phyloP scores from a whole-genome alignment of 2,113 vertebrate species.

The Phalacrocorax aristotelis region DNA sequence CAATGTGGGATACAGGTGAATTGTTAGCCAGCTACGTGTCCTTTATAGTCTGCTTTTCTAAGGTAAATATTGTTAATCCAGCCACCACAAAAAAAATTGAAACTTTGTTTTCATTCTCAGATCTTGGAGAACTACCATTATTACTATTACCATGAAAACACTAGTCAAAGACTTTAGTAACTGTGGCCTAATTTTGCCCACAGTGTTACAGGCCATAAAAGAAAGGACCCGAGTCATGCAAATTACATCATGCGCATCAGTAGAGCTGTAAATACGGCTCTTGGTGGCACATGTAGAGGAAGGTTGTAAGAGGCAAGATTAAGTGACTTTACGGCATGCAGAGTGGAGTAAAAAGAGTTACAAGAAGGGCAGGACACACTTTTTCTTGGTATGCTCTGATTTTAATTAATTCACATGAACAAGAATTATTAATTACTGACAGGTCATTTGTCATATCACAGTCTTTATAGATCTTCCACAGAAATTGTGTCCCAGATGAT shows the following conservation, averaged over 20 bases:
- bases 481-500: not conserved
- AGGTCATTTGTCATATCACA: not conserved
- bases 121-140: not conserved
- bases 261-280: not conserved
- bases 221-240: not conserved
- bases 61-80: not conserved
- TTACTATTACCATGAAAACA: not conserved
- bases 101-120: not conserved
- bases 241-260: not conserved
- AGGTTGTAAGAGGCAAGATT: not conserved
- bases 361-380: not conserved
- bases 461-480: not conserved
- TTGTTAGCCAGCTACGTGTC: not conserved
- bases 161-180: not conserved
- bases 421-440: not conserved
- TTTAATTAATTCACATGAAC: not conserved
- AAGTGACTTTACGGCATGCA: not conserved
- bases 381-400: not conserved
- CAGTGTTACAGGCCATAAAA: not conserved
- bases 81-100: not conserved
- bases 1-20: not conserved
- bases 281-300: not conserved
- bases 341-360: not conserved
- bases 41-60: not conserved
- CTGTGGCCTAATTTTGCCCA: not conserved